These are phyloP conservation scores for Pimpla rufipes DNA, from an alignment of 2,888 invertebrate species.

Conservation along the genomic window DNA sequence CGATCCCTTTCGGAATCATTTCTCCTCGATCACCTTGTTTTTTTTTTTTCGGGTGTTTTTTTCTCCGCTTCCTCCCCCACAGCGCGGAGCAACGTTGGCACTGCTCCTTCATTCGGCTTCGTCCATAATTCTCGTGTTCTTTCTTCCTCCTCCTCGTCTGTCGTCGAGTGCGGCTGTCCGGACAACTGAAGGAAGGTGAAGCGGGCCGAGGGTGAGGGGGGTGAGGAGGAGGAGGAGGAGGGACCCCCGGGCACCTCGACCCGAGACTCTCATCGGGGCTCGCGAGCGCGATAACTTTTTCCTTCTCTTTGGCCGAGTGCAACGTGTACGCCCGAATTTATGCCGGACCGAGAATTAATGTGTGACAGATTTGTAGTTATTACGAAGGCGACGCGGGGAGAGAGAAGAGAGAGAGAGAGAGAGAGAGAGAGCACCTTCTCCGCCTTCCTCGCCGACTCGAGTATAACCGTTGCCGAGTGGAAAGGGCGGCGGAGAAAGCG, in stretches of 20 bases:
- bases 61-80: background rate
- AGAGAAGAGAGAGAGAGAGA: constrained; percentile 37
- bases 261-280: constrained; percentile 64
- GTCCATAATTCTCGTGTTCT: constrained; percentile 47
- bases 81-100: constrained; percentile 14
- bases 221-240: constrained; percentile 27
- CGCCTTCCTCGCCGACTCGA: constrained; percentile 40
- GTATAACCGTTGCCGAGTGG: constrained; percentile 49
- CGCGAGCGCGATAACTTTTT: constrained; percentile 81
- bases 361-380: constrained; percentile 85
- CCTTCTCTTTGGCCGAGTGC: constrained; percentile 73
- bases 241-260: constrained; percentile 37
- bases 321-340: constrained; percentile 82
- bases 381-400: constrained; percentile 77
- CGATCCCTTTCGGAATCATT: constrained; percentile 18
- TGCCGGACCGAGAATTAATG: constrained; percentile 85
- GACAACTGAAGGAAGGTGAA: constrained; percentile 38
- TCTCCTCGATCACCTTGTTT: background rate
- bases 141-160: constrained; percentile 51
- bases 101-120: constrained; percentile 27
- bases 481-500: constrained; percentile 62
- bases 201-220: constrained; percentile 36
- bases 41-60: constrained; percentile 8
- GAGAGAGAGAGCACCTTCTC: constrained; percentile 45
- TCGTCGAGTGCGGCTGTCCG: constrained; percentile 31